Conservation (phyloP, 2,888 invertebrate species). For the Torymus tubicola region DNA sequence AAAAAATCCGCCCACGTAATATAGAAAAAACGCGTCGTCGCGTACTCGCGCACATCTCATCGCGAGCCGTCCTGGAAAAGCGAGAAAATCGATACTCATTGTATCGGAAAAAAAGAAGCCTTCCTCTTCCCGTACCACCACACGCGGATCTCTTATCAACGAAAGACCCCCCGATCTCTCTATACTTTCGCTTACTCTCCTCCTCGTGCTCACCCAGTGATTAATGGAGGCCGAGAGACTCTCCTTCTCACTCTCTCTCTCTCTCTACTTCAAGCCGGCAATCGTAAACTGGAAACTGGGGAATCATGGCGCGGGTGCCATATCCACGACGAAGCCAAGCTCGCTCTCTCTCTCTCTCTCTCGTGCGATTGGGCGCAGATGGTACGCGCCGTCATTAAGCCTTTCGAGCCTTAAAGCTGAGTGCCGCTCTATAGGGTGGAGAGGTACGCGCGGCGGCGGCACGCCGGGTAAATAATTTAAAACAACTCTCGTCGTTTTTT, state of each 20-base stretch:
- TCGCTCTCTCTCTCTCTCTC: too few species aligned
- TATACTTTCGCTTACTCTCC: slow-evolving; percentile 22
- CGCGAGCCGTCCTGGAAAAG: neutral
- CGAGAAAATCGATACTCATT: slow-evolving; percentile 28
- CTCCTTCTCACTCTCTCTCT: slow-evolving; percentile 11
- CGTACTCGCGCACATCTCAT: too few species aligned
- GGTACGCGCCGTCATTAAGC: slow-evolving; percentile 64
- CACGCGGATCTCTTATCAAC: slow-evolving; percentile 40
- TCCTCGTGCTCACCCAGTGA: slow-evolving; percentile 52
- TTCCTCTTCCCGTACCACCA: too few species aligned
- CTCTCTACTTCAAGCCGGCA: slow-evolving; percentile 50
- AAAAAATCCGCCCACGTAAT: too few species aligned
- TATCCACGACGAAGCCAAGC: slow-evolving; percentile 59
- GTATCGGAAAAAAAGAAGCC: slow-evolving; percentile 43
- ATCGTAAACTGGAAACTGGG: slow-evolving; percentile 68
- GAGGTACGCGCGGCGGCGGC: neutral
- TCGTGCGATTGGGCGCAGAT: slow-evolving; percentile 69
- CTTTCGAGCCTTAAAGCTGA: slow-evolving; percentile 58
- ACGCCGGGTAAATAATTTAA: slow-evolving; percentile 54
- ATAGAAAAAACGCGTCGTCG: too few species aligned
- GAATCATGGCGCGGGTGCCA: slow-evolving; percentile 63
- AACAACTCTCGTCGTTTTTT: slow-evolving; percentile 44
- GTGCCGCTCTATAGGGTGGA: slow-evolving; percentile 41
- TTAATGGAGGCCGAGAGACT: slow-evolving; percentile 57
- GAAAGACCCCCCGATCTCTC: slow-evolving; percentile 15